Evolutionary conservation across 1,140 invertebrate genomes (phyloP), one percentile per base, ranked within the genome.

Genomic region (Ceratitis capitata): DNA sequence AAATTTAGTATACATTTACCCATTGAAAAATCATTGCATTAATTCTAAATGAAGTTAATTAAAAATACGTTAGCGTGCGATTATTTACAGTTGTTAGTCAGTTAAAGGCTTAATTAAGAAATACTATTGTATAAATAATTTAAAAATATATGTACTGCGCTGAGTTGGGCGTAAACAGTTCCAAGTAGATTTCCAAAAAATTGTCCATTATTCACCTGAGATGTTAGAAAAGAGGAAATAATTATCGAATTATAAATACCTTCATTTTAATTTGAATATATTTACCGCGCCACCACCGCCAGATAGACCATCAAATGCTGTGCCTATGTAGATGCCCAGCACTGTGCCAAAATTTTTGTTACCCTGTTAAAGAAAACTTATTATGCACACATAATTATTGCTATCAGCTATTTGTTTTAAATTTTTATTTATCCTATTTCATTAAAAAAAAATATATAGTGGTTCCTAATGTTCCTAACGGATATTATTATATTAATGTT

Each of bases 281-380:
- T 49, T 56, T 92, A 94, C 93, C 85, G 93, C 92, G 87, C 93
- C 93, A 53, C 93, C 93, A 9, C 93, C 93, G 29, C 92, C 93
- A 0, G 93, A 93, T 3, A 93, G 87, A 9, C 93, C 93, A 87
- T 93, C 92, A 45, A 94, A 88, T 4, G 92, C 88, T 2, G 93
- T 93, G 45, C 92, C 92, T 85, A 93, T 84, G 82, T 93, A 92
- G 26, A 89, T 89, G 64, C 92, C 93, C 49, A 93, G 85, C 39
- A 93, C 92, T 0, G 90, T 89, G 12, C 93, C 93, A 64, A 93
- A 92, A 88, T 93, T 93, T 86, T 92, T 92, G 87, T 92, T 91
- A 26, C 92, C 92, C 91, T 92, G 39, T 35, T 26, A 74, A 45
- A 56, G 39, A n/a, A 84, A 86, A 47, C n/a, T n/a, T n/a, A n/a